These are phyloP conservation scores for Lasioglossum baleicum DNA, from an alignment of 1,140 invertebrate genomes.

Conservation along the genomic window DNA sequence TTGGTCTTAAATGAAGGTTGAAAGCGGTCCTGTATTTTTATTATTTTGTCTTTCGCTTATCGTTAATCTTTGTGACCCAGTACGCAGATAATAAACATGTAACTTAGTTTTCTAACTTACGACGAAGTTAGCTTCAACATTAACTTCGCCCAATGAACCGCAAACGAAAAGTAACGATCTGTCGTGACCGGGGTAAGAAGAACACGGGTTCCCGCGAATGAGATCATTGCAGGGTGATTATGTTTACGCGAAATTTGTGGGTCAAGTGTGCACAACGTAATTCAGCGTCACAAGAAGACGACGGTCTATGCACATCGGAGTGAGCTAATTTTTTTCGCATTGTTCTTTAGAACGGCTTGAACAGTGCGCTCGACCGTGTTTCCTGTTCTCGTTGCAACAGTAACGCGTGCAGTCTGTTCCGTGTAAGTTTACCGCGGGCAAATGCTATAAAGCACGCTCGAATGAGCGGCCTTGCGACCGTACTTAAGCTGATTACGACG, in stretches of 20 bases:
- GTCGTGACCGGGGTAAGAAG: neutral
- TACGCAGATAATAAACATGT: too few species aligned
- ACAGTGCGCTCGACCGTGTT: neutral
- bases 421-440: conserved; percentile 50
- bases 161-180: neutral
- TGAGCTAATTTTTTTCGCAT: conserved; percentile 51
- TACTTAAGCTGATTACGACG: conserved; percentile 56
- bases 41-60: too few species aligned
- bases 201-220: neutral
- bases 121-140: neutral
- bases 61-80: too few species aligned
- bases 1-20: too few species aligned
- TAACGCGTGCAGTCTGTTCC: conserved; percentile 18
- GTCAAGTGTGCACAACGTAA: conserved; percentile 31
- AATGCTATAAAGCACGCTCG: conserved; percentile 35
- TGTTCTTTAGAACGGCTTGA: neutral
- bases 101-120: neutral
- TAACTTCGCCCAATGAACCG: neutral
- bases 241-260: conserved; percentile 36
- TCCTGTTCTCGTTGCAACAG: neutral
- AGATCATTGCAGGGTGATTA: conserved; percentile 35
- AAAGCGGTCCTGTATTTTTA: too few species aligned
- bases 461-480: conserved; percentile 42
- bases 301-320: conserved; percentile 11
- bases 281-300: conserved; percentile 30